These are phyloP conservation scores for Hypocryptadius cinnamomeus DNA, from an alignment of 2,113 vertebrate species.

Conservation along the genomic window DNA sequence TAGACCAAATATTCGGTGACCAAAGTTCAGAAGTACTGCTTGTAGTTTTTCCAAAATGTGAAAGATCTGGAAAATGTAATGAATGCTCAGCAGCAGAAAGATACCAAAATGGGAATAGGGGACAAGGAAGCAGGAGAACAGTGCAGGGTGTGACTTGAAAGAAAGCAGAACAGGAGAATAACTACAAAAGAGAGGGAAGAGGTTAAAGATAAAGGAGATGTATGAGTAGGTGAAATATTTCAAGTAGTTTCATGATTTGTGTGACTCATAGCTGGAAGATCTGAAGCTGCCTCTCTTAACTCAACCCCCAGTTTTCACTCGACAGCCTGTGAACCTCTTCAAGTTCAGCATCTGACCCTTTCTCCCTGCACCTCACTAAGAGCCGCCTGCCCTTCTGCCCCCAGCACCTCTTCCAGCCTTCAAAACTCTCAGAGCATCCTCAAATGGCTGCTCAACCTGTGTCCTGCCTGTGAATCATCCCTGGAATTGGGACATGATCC, in stretches of 20 bases:
- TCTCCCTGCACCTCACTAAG: background rate
- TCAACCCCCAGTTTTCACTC: background rate
- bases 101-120: background rate
- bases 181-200: conserved; percentile 2
- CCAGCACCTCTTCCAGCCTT: background rate
- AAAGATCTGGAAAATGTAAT: background rate
- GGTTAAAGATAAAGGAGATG: conserved; percentile 15
- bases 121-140: background rate
- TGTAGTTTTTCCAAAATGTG: background rate
- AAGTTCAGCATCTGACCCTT: background rate
- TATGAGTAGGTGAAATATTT: background rate
- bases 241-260: background rate
- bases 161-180: background rate
- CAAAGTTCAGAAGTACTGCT: background rate
- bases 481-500: rapidly evolving
- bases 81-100: background rate
- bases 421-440: background rate
- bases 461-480: rapidly evolving
- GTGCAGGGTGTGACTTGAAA: background rate
- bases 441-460: background rate
- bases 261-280: conserved; percentile 6
- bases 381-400: rapidly evolving
- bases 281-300: background rate
- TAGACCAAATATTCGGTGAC: background rate
- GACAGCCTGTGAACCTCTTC: background rate